Conservation (phyloP, 2,888 invertebrate genomes). For the Mesopsocus fuscifrons region DNA sequence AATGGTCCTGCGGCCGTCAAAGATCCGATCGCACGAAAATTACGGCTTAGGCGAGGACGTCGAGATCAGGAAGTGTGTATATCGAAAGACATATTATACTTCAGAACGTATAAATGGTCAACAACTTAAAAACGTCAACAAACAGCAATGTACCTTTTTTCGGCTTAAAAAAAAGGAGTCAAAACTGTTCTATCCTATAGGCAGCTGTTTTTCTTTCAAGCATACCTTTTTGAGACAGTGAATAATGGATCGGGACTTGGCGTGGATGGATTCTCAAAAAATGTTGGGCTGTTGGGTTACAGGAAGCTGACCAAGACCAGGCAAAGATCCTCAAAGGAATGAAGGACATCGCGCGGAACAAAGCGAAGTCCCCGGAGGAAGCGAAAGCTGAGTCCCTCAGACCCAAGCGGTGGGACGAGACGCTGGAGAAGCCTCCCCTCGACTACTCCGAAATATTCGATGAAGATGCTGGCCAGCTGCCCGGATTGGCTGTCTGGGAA, state of each 20-base stretch:
- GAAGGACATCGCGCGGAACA: slow-evolving; percentile 66
- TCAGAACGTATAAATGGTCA: no score
- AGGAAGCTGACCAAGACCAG: slow-evolving; percentile 67
- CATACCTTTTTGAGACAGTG: no score
- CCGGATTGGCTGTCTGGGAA: slow-evolving; percentile 92
- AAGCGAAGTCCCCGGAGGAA: slow-evolving; percentile 44
- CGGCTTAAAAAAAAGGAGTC: no score
- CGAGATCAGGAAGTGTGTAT: slow-evolving; percentile 34
- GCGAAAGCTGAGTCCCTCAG: slow-evolving; percentile 52
- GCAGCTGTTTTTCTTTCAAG: no score
- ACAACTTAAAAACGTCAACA: no score
- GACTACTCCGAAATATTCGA: slow-evolving; percentile 97
- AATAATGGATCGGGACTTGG: no score
- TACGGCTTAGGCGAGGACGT: slow-evolving; percentile 64
- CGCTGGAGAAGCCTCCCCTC: slow-evolving; percentile 80
- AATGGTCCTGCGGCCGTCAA: slow-evolving; percentile 42
- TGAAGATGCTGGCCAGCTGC: slow-evolving; percentile 80
- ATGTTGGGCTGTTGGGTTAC: no score
- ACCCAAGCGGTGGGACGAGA: slow-evolving; percentile 93
- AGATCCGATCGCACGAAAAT: slow-evolving; percentile 89
- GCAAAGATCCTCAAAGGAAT: slow-evolving; percentile 78
- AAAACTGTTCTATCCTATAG: no score
- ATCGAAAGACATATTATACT: no score
- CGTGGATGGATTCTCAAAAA: no score
- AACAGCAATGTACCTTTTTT: no score